phyloP scores from a whole-genome alignment of 2,888 invertebrate genomes.

The Phortica magna region DNA sequence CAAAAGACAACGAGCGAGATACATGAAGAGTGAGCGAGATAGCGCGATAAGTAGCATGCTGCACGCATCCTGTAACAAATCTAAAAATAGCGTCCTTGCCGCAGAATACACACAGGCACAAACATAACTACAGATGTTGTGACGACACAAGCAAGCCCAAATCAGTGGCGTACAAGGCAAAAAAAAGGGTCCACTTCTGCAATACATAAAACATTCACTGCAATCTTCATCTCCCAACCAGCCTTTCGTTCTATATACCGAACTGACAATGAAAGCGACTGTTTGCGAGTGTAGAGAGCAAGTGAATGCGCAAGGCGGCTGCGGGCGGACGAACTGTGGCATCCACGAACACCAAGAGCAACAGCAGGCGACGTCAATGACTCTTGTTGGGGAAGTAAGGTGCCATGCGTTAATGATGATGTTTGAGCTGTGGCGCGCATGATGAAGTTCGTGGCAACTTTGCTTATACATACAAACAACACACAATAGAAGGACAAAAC shows the following conservation, averaged over 20 bases:
- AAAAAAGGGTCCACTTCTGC: too few relatives aligned
- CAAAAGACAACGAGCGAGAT: background rate
- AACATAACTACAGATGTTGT: background rate
- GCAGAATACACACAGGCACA: background rate
- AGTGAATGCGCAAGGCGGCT: background rate
- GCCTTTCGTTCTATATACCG: too few relatives aligned
- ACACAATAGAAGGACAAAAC: background rate
- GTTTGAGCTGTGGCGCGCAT: background rate
- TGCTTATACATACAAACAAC: background rate
- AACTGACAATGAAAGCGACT: too few relatives aligned
- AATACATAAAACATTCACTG: too few relatives aligned
- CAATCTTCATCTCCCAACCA: too few relatives aligned
- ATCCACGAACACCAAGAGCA: background rate
- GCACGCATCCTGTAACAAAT: background rate
- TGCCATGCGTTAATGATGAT: background rate
- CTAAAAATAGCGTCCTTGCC: slow-evolving; percentile 26
- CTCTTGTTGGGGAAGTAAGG: background rate
- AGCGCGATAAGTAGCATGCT: background rate
- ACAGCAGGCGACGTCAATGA: slow-evolving; percentile 15
- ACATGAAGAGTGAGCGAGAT: background rate
- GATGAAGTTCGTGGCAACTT: background rate
- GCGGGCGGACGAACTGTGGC: background rate
- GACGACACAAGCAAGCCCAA: background rate
- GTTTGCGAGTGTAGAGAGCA: too few relatives aligned
- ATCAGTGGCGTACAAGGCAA: background rate